phyloP scores from a whole-genome alignment of 1,140 invertebrate genomes.

The Aethina tumida region DNA sequence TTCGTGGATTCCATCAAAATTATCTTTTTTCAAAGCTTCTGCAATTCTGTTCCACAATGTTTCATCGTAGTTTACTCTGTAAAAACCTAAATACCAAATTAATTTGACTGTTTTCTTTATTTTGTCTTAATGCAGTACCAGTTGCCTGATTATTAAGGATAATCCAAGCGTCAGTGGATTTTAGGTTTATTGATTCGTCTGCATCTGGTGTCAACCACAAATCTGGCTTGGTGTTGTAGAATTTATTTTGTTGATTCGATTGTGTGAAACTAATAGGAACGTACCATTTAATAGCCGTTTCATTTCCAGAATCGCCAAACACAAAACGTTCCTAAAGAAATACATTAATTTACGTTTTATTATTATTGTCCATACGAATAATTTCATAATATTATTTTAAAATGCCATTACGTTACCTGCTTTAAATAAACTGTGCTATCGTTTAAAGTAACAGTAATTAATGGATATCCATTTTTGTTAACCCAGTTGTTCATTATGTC shows the following conservation, averaged over 20 bases:
- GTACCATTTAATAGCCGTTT: constrained; percentile 38
- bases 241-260: constrained; percentile 37
- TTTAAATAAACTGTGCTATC: constrained; percentile 13
- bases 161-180: too few species aligned
- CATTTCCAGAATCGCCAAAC: constrained; percentile 10
- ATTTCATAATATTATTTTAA: constrained; percentile 3
- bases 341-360: constrained; percentile 1
- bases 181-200: constrained; percentile 19
- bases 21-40: constrained; percentile 7
- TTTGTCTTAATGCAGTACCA: too few species aligned
- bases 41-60: constrained; percentile 11
- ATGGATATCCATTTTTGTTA: constrained; percentile 49
- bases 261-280: constrained; percentile 52
- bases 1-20: constrained; percentile 8
- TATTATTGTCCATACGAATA: not conserved
- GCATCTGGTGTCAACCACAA: constrained; percentile 33
- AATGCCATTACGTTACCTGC: constrained; percentile 19
- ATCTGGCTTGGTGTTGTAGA: constrained; percentile 41
- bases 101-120: too few species aligned
- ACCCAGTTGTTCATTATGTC: constrained; percentile 42
- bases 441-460: constrained; percentile 32
- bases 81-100: constrained; percentile 15
- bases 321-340: constrained; percentile 19
- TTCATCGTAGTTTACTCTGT: constrained; percentile 18
- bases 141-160: too few species aligned